Conservation (phyloP, 2,113 vertebrate species). For the Shinisaurus crocodilurus region DNA sequence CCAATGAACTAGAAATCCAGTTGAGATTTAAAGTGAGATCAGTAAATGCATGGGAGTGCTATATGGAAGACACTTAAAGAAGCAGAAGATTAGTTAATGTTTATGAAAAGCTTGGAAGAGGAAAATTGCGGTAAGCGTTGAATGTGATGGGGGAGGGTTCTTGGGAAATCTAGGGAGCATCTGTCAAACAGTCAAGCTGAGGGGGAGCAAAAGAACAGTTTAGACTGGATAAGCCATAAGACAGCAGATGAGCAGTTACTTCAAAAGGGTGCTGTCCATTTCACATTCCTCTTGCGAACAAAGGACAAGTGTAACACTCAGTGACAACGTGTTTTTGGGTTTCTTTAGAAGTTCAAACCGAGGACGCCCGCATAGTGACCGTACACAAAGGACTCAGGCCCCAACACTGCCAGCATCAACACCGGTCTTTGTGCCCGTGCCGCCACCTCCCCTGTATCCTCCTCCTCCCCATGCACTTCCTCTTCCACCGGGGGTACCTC, state of each 20-base stretch:
- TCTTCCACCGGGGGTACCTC: constrained; percentile 84
- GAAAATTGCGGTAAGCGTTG: neutral
- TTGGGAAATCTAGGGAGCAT: neutral
- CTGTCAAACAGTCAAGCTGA: neutral
- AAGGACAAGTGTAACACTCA: constrained; percentile 56
- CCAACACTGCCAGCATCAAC: constrained; percentile 79
- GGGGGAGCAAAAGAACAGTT: neutral
- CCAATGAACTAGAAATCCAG: neutral
- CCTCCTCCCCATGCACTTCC: constrained; percentile 86
- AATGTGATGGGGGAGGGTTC: neutral
- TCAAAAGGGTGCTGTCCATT: neutral
- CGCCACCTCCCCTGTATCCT: constrained; percentile 82
- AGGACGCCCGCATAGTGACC: constrained; percentile 82
- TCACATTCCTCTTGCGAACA: constrained; percentile 37
- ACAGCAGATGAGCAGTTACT: constrained; percentile 34
- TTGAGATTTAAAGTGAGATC: neutral
- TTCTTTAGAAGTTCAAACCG: constrained; percentile 80
- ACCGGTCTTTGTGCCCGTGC: constrained; percentile 84
- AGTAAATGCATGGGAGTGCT: neutral
- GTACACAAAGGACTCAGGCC: constrained; percentile 81
- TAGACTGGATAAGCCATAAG: constrained; percentile 9
- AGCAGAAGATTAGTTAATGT: constrained; percentile 10
- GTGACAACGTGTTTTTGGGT: constrained; percentile 74
- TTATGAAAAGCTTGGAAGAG: neutral
- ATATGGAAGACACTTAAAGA: neutral